A percentile compares a stretch with the other conserved stretches of the same genome.
Conservation (phyloP, 2,888 invertebrate genomes). For the Erannis defoliaria region DNA sequence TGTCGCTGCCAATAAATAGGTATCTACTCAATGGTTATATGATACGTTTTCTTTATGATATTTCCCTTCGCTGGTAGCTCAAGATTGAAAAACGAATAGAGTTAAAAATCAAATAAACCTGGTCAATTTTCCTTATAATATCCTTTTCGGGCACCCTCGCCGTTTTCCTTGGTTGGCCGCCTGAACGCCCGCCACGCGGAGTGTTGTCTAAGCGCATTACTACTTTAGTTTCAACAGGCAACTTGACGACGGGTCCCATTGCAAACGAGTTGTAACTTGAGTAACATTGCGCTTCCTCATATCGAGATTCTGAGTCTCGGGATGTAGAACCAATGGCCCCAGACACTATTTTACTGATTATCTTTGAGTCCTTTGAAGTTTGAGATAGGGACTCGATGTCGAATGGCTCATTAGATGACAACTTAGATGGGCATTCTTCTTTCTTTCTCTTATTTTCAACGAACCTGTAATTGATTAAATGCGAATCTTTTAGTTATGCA, state of each 20-base stretch:
- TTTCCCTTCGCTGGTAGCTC: no score
- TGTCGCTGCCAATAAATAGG: no score
- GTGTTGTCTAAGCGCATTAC: slow-evolving; percentile 63
- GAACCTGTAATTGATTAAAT: slow-evolving; percentile 48
- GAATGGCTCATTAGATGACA: background rate
- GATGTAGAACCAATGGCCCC: background rate
- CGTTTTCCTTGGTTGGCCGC: slow-evolving; percentile 38
- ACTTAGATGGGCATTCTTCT: slow-evolving; percentile 16
- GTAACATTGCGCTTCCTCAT: slow-evolving; percentile 30
- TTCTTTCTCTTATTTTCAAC: slow-evolving; percentile 40
- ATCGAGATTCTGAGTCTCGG: slow-evolving; percentile 8
- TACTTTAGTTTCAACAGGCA: slow-evolving; percentile 66
- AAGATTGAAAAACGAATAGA: no score
- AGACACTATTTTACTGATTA: background rate
- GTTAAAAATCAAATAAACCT: slow-evolving; percentile 46
- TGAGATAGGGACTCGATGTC: background rate
- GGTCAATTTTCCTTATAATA: slow-evolving; percentile 59
- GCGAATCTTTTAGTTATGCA: background rate
- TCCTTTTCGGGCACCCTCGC: slow-evolving; percentile 47
- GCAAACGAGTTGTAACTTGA: slow-evolving; percentile 47
- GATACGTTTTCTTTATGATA: no score
- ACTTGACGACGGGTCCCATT: slow-evolving; percentile 66
- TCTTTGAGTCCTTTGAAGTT: slow-evolving; percentile 1
- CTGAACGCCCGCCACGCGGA: slow-evolving; percentile 26
- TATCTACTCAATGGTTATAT: no score